Base-by-base conservation (phyloP, 2,113 vertebrate species). In the Oxygymnocypris stewartii region DNA sequence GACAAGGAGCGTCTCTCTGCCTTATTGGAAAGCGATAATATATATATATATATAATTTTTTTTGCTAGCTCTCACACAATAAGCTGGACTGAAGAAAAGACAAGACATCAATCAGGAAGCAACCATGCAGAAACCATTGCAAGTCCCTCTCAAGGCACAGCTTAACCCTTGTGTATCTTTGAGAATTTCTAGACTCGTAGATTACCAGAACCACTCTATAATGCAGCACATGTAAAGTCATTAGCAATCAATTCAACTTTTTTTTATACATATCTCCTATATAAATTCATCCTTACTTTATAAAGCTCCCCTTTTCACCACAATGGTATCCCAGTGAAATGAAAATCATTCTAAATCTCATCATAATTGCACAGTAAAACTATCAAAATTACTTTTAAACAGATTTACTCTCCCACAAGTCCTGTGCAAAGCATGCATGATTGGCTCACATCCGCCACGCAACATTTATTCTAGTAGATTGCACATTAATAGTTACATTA, bases 91-190 rank as follows among this genome's bases (percentile, higher is more conserved):
- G 42, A 82, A 67, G 40, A 9, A 23, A 47, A 40, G 78, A 79
- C 5, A 79, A 79, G 54, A 82, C 40, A 47, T 82, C 40, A 82
- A 65, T 67, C 40, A 67, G 20, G 79, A 28, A 6, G 57, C 20
- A 81, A 18, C 37, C 79, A 44, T 4, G 9, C 76, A 57, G 18
- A 47, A 49, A 75, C 5, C 40, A 14, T 44, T 75, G 40, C 42
- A 75, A 28, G 40, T 11, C 9, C 18, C 14, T 18, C 28, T 37
- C n/a, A 37, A 23, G 0, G 4, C 13, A 18, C 44, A 78, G 49
- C 4, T 78, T 57, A 67, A 14, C 28, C 13, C 28, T 67, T 57
- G 54, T 57, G 54, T 57, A 57, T 57, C 54, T 67, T 67, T 67
- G 13, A 31, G 5, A 57, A 57, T 23, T 2, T 57, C 20, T 57